These are phyloP conservation scores for Campopleginae sp. DNA, from an alignment of 2,888 invertebrate genomes.

Conservation along the genomic window DNA sequence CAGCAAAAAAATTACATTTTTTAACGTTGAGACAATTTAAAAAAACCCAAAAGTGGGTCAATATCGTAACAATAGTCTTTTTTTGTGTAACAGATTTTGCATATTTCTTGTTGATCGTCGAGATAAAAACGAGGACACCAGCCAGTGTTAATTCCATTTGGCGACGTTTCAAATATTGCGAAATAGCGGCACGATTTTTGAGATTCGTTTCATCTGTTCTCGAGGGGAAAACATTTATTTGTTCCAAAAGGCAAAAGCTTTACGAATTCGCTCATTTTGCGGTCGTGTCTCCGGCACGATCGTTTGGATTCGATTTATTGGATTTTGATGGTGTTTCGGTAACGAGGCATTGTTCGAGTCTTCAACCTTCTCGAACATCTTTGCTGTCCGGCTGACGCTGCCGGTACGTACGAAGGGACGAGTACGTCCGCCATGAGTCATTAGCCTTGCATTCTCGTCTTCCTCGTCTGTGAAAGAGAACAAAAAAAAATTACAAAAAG, in stretches of 20 bases:
- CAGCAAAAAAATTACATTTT: conserved; percentile 55
- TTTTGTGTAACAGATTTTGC: conserved; percentile 4
- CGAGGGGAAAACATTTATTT: conserved; percentile 69
- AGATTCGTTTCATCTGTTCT: conserved; percentile 23
- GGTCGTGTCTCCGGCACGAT: conserved; percentile 68
- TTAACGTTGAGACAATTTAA: conserved; percentile 50
- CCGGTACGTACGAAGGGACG: conserved; percentile 77
- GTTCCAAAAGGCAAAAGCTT: conserved; percentile 85
- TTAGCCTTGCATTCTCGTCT: conserved; percentile 77
- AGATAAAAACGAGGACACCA: conserved; percentile 8
- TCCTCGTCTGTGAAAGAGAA: conserved; percentile 69
- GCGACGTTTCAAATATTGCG: neutral
- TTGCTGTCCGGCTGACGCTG: conserved; percentile 82
- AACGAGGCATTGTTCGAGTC: conserved; percentile 56
- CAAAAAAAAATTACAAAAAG: conserved; percentile 17
- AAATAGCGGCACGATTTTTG: conserved; percentile 8
- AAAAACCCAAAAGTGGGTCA: conserved; percentile 36
- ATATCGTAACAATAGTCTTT: conserved; percentile 51
- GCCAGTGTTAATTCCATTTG: conserved; percentile 17
- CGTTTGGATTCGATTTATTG: conserved; percentile 66
- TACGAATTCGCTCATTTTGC: conserved; percentile 82
- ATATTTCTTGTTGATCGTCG: neutral
- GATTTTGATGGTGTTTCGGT: conserved; percentile 62
- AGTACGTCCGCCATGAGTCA: conserved; percentile 60
- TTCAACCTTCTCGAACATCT: conserved; percentile 80